Evolutionary conservation across 2,797 vertebrate genomes (phyloP), one percentile per base, ranked within the genome.

Genomic region (Astyanax mexicanus): DNA sequence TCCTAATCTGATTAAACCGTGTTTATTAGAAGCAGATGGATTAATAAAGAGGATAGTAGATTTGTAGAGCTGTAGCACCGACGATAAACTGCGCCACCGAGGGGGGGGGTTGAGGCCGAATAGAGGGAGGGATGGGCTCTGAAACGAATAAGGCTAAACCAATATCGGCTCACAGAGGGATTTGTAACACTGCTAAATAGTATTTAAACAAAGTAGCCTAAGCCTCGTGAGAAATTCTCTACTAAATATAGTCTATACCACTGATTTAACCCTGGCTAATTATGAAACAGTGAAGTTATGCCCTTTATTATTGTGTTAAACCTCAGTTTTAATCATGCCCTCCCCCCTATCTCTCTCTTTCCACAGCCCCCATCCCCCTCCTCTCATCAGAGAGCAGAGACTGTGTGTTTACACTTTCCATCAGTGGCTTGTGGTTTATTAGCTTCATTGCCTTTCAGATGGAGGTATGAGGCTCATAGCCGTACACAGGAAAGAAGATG

Each of bases 101-200:
- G 19, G 64, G 42, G 64, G 42, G 64, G 75, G 23, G 35, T 40
- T 47, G 35, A 57, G 27, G 23, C 10, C 1, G 17, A 45, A n/a
- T n/a, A n/a, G n/a, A n/a, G n/a, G n/a, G n/a, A n/a, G n/a, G n/a
- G n/a, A n/a, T 54, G 32, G 42, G 32, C 6, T 25, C 12, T 52
- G n/a, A 77, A 65, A 72, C 64, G 55, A 73, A 77, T 64, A 61
- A 72, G 85, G 35, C 67, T 57, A 87, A 91, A 90, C 87, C 80
- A 61, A 73, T n/a, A n/a, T 15, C 40, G 37, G 21, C 78, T 88
- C 88, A 90, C 84, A 84, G 69, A 84, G 77, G 27, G 78, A 89
- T 86, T 82, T 70, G 77, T 81, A 83, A 87, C 72, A 47, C 57
- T 17, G 21, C 17, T 1, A 25, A n/a, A 60, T 60, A 52, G 75